These are phyloP conservation scores for Aleadryas rufinucha DNA, from an alignment of 2,113 vertebrate genomes.

Conservation along the genomic window DNA sequence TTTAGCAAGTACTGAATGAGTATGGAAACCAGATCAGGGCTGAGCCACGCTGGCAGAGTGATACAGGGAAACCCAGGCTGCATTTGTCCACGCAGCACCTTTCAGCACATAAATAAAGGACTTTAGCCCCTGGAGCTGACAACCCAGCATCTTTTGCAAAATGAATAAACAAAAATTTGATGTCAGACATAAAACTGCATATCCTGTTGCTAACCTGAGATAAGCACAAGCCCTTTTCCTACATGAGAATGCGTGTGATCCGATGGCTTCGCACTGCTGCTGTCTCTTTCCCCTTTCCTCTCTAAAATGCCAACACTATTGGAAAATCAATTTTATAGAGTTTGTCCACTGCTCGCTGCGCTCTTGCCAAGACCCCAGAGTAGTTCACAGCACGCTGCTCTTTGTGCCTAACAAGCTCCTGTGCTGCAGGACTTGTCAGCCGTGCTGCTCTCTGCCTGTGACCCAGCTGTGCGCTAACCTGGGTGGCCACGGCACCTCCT, in stretches of 20 bases:
- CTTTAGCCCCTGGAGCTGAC: not conserved
- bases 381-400: not conserved
- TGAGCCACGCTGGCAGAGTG: not conserved
- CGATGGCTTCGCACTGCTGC: not conserved
- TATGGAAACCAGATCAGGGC: not conserved
- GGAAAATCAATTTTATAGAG: slow-evolving; percentile 31
- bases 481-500: not conserved
- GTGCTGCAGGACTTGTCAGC: not conserved
- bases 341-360: not conserved
- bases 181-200: not conserved
- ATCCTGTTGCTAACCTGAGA: not conserved
- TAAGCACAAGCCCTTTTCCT: slow-evolving; percentile 26
- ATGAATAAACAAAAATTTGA: not conserved
- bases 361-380: not conserved
- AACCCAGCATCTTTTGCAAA: not conserved
- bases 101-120: slow-evolving; percentile 1
- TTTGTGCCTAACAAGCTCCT: not conserved
- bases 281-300: not conserved
- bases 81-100: not conserved
- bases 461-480: not conserved
- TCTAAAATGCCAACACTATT: not conserved
- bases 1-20: slow-evolving; percentile 4
- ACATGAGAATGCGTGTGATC: not conserved
- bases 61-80: not conserved
- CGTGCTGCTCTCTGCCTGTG: not conserved